Base-by-base conservation (phyloP, 1,140 invertebrate species). In the Drosophila melanica region DNA sequence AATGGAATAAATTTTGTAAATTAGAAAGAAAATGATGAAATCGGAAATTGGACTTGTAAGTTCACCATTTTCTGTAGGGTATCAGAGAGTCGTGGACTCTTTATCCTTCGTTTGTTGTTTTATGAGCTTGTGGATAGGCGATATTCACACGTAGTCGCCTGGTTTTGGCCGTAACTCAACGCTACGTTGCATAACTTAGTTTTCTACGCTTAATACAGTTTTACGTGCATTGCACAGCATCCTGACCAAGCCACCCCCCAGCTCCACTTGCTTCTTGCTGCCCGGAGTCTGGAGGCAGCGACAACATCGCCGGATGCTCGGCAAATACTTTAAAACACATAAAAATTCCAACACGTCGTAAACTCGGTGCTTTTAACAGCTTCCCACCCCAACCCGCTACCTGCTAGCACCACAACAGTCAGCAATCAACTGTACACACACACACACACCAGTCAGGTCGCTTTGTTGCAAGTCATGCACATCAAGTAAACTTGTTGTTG, bases 281-380 rank as follows among this genome's bases (percentile, higher is more conserved):
- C 27, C 27, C 33, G 50, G 18, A 41, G 55, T 39, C 67, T 47
- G 55, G 20, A 55, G 58, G 58, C 41, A 59, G 63, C 59, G 69
- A 65, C 60, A 66, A 54, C 68, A 54, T 42, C 33, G 73, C 53
- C 48, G 68, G 69, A 55, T 76, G 74, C 69, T 67, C 71, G 54
- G 80, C 77, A 89, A 89, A 89, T 89, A 89, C 84, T 89, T 89
- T 89, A 89, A 89, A 89, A 84, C 84, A 79, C 77, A 89, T 89
- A 89, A 89, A 89, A 89, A 89, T 89, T 90, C 84, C 79, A 73
- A 84, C 82, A 89, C 84, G 84, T 89, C 85, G 84, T 89, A 89
- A 89, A 81, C 79, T 89, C 72, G 57, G 58, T 68, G 79, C 85
- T 87, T 89, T 89, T 84, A 87, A 82, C 79, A 79, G 70, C 72